Evolutionary conservation across 2,113 vertebrate genomes (phyloP).

Genomic region (Thermophis baileyi): DNA sequence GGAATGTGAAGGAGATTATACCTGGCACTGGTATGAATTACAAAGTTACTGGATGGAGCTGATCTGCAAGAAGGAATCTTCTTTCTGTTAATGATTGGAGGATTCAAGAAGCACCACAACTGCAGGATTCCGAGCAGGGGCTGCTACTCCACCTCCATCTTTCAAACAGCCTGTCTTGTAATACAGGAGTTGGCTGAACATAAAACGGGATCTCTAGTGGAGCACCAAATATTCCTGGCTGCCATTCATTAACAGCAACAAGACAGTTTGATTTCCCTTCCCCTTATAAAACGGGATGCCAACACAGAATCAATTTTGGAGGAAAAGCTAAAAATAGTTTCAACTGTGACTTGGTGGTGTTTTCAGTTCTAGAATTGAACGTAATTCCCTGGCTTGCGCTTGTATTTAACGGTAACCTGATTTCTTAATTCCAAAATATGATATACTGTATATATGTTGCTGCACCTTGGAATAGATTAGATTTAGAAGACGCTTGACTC

Average conservation of each 20-base stretch:
- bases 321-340: not conserved
- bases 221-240: not conserved
- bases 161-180: not conserved
- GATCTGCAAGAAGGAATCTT: not conserved
- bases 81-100: not conserved
- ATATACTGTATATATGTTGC: not conserved
- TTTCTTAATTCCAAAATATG: not conserved
- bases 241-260: not conserved
- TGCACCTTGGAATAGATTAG: not conserved
- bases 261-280: not conserved
- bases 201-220: not conserved
- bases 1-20: not conserved
- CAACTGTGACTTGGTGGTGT: not conserved
- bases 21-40: not conserved
- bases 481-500: not conserved
- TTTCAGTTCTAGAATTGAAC: not conserved
- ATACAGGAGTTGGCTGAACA: not conserved
- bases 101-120: not conserved
- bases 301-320: not conserved
- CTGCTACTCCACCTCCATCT: not conserved
- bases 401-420: not conserved
- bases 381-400: not conserved
- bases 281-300: not conserved
- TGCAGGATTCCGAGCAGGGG: not conserved
- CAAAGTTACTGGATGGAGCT: not conserved